These are phyloP conservation scores for Melanophora roralis DNA, from an alignment of 2,888 invertebrate genomes.

Conservation along the genomic window DNA sequence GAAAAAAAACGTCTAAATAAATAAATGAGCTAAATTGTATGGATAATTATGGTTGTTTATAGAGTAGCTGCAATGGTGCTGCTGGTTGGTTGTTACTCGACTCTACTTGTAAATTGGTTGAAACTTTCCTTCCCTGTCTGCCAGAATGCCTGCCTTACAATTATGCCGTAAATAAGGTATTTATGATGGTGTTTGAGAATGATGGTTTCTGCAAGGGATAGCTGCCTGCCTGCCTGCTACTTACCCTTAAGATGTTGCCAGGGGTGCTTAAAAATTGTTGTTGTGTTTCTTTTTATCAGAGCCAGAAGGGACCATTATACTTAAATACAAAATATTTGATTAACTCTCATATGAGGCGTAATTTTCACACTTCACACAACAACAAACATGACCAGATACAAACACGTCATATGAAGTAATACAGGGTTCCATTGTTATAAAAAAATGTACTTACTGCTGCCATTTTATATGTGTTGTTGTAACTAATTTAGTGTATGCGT, in stretches of 20 bases:
- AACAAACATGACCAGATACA: conserved; percentile 31
- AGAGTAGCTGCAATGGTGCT: conserved; percentile 44
- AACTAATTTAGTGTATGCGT: conserved; percentile 31
- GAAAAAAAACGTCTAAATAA: too few relatives aligned
- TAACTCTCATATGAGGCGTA: conserved; percentile 52
- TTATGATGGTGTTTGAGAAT: conserved; percentile 39
- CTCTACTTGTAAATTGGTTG: conserved; percentile 40
- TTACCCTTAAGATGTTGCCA: conserved; percentile 49
- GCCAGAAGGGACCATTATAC: conserved; percentile 24
- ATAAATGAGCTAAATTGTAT: conserved; percentile 32
- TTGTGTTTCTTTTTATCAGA: background rate
- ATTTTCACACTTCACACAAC: conserved; percentile 49
- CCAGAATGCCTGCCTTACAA: background rate
- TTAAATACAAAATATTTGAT: conserved; percentile 47
- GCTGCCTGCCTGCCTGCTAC: background rate
- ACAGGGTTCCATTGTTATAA: conserved; percentile 30
- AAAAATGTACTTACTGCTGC: background rate
- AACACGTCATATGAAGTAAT: conserved; percentile 23
- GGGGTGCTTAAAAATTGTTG: conserved; percentile 35
- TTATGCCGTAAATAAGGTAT: conserved; percentile 9
- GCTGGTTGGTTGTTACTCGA: conserved; percentile 45
- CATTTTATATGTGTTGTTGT: conserved; percentile 6
- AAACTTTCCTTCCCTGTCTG: conserved; percentile 9
- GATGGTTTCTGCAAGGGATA: conserved; percentile 15
- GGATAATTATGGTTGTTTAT: conserved; percentile 54